A percentile compares a stretch with the other conserved stretches of the same genome.
Evolutionary conservation across 2,113 vertebrate species (phyloP).

Genomic region (Alectura lathami): DNA sequence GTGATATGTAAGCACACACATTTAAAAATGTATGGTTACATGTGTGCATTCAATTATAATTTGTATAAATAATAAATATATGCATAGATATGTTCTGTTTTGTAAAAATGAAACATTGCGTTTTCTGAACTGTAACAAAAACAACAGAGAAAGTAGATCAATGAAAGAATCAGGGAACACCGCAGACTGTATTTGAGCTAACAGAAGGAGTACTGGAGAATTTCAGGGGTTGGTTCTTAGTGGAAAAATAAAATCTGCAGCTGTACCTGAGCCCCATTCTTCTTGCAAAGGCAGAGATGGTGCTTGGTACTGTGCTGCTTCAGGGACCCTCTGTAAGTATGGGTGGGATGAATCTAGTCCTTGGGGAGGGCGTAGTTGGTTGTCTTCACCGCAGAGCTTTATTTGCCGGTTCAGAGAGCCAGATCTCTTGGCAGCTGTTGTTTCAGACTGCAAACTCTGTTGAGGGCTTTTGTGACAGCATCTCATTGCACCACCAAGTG

Average conservation of each 20-base stretch:
- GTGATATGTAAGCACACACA: not conserved
- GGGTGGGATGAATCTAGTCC: not conserved
- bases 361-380: not conserved
- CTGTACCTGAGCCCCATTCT: not conserved
- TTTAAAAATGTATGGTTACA: not conserved
- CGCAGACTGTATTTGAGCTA: no score
- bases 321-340: not conserved
- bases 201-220: no score
- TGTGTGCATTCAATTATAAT: not conserved
- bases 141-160: not conserved
- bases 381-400: not conserved
- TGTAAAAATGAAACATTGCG: not conserved
- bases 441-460: not conserved
- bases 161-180: not conserved
- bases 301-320: not conserved
- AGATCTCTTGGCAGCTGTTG: not conserved
- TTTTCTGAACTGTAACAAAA: not conserved
- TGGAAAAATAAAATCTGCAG: not conserved
- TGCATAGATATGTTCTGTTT: not conserved
- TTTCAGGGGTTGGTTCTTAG: not conserved
- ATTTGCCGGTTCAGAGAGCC: not conserved
- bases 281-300: not conserved
- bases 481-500: constrained; percentile 52
- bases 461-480: not conserved
- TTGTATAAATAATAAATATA: not conserved